Percentiles rank a stretch among this genome's conserved stretches.
These are phyloP conservation scores for Megalops cyprinoides DNA, from an alignment of 2,797 vertebrate genomes.

Conservation along the genomic window DNA sequence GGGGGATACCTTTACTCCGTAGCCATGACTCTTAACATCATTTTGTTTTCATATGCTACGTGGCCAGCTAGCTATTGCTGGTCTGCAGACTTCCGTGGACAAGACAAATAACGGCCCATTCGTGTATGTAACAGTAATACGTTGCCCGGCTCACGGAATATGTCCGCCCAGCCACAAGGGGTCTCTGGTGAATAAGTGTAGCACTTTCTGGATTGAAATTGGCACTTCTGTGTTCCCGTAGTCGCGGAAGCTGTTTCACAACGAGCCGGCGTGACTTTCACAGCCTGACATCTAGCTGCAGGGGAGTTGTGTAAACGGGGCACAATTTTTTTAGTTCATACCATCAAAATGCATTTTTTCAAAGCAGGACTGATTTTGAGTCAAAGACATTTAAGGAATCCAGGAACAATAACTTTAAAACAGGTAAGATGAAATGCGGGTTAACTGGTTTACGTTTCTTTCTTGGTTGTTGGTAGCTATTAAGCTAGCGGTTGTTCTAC, in stretches of 20 bases:
- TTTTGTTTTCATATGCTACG: no score
- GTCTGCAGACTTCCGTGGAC: no score
- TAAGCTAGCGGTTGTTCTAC: no score
- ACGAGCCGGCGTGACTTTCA: conserved; percentile 75
- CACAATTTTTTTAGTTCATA: neutral
- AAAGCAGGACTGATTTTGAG: conserved; percentile 61
- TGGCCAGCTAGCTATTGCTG: no score
- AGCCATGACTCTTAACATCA: no score
- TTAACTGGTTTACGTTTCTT: neutral
- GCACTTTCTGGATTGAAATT: neutral
- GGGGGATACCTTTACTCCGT: no score
- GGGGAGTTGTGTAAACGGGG: conserved; percentile 30
- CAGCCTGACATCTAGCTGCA: conserved; percentile 34
- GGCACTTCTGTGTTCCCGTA: conserved; percentile 57
- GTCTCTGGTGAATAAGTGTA: conserved; percentile 12
- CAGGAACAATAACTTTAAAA: conserved; percentile 60
- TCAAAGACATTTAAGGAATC: conserved; percentile 48
- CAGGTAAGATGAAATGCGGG: conserved; percentile 56
- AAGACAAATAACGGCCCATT: no score
- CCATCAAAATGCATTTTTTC: conserved; percentile 67
- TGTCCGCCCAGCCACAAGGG: conserved; percentile 22
- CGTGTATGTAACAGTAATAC: neutral
- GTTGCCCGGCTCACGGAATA: neutral
- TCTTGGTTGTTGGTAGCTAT: neutral
- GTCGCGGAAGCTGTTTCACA: conserved; percentile 62